These are phyloP conservation scores for Andrena cerasifolii DNA, from an alignment of 1,140 invertebrate species.

Conservation along the genomic window DNA sequence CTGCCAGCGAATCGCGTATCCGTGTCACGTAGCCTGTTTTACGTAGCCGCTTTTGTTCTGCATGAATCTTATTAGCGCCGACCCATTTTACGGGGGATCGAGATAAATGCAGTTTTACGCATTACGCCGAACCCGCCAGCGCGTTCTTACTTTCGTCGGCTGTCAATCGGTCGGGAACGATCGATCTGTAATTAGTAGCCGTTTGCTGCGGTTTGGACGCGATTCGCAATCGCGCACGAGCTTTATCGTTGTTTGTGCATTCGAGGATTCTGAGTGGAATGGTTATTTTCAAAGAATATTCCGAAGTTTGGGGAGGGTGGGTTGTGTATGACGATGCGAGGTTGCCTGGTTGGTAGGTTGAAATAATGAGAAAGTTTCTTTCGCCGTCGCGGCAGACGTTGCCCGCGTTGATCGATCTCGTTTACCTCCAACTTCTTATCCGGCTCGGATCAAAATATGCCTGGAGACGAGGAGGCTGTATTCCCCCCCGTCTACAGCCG, in stretches of 20 bases:
- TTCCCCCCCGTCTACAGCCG: constrained; percentile 3
- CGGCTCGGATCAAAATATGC: constrained; percentile 11
- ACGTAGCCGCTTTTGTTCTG: constrained; percentile 75
- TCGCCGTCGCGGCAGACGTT: too few species aligned
- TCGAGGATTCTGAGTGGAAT: too few species aligned
- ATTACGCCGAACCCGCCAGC: constrained; percentile 61
- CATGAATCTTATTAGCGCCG: constrained; percentile 75
- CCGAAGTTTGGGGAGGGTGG: too few species aligned
- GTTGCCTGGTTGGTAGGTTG: too few species aligned
- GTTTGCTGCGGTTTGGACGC: neutral
- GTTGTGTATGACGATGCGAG: too few species aligned
- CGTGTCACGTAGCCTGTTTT: constrained; percentile 77
- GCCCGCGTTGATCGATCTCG: neutral
- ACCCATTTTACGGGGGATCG: constrained; percentile 72
- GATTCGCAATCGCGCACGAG: too few species aligned
- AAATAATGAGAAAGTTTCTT: too few species aligned
- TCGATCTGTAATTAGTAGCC: constrained; percentile 28
- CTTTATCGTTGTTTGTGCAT: too few species aligned
- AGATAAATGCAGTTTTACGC: constrained; percentile 73
- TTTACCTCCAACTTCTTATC: constrained; percentile 3
- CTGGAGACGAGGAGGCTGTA: neutral
- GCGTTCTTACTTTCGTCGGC: neutral
- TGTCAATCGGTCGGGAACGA: constrained; percentile 7
- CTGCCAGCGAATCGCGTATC: constrained; percentile 71
- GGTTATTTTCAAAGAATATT: too few species aligned